These are phyloP conservation scores for Sebastes minor DNA, from an alignment of 2,797 vertebrate species.

Conservation along the genomic window DNA sequence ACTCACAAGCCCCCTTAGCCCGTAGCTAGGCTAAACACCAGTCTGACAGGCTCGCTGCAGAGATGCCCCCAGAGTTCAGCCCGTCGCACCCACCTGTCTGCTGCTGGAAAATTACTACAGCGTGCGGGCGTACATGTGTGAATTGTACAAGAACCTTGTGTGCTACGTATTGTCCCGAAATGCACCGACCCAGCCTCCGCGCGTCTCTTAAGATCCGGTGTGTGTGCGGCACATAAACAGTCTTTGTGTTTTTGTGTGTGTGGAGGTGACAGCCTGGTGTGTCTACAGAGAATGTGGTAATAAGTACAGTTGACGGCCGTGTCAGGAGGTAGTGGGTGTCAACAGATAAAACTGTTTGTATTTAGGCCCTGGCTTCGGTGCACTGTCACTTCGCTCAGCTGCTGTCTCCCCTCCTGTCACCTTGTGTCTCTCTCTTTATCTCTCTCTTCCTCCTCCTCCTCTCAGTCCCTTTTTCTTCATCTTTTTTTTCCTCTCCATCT, in stretches of 20 bases:
- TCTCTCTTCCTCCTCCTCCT: constrained; percentile 38
- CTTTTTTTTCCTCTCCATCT: constrained; percentile 9
- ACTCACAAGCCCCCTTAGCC: constrained; percentile 35
- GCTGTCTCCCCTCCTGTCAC: constrained; percentile 66
- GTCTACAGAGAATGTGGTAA: constrained; percentile 65
- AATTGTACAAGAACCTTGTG: constrained; percentile 26
- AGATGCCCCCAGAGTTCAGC: constrained; percentile 58
- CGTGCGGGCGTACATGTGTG: constrained; percentile 21
- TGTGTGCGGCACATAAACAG: constrained; percentile 33
- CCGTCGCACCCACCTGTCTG: constrained; percentile 57
- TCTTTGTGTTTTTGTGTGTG: constrained; percentile 36
- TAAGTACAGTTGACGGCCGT: constrained; percentile 74
- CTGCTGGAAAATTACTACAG: constrained; percentile 45
- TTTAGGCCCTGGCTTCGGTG: constrained; percentile 61
- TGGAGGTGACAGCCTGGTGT: constrained; percentile 55
- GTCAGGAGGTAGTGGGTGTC: constrained; percentile 77
- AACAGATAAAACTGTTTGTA: constrained; percentile 77
- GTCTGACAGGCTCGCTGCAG: constrained; percentile 51
- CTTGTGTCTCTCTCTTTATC: constrained; percentile 65
- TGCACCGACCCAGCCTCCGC: background rate
- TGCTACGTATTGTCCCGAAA: constrained; percentile 6
- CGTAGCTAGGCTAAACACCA: constrained; percentile 44
- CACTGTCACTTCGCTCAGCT: constrained; percentile 60
- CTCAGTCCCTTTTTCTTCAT: background rate
- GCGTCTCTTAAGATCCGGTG: constrained; percentile 2